These are phyloP conservation scores for Argyra leucocephala DNA, from an alignment of 2,888 invertebrate genomes.

Conservation along the genomic window DNA sequence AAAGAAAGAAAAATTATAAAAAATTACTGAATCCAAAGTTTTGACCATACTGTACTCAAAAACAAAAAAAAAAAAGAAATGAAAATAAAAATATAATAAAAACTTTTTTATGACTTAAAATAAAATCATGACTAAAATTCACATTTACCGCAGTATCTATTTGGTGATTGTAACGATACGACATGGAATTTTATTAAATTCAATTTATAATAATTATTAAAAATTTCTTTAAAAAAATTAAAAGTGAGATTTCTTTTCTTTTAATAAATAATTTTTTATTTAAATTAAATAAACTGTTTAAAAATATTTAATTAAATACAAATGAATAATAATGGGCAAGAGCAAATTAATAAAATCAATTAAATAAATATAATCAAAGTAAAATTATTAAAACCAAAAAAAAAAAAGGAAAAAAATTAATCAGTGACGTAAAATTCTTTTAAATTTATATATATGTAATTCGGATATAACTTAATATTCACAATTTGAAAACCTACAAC, in stretches of 20 bases:
- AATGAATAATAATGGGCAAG: background rate
- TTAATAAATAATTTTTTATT: too few species aligned
- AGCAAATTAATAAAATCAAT: background rate
- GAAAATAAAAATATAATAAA: background rate
- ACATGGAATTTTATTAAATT: background rate
- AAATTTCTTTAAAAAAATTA: background rate
- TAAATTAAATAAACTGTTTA: background rate
- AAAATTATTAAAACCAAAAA: too few species aligned
- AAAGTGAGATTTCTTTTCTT: background rate
- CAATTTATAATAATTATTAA: background rate
- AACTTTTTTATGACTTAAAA: slow-evolving; percentile 4
- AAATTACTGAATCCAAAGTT: background rate
- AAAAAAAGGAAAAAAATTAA: too few species aligned
- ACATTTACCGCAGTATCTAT: slow-evolving; percentile 1
- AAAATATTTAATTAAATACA: background rate
- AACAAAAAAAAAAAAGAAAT: background rate
- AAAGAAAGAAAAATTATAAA: background rate
- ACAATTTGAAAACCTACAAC: too few species aligned
- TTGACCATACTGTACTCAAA: background rate
- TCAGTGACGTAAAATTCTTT: too few species aligned
- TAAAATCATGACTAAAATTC: slow-evolving; percentile 4
- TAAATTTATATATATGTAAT: too few species aligned
- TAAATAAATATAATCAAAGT: too few species aligned
- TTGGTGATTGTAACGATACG: slow-evolving; percentile 1
- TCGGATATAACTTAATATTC: too few species aligned